These are phyloP conservation scores for Ploceus nigricollis DNA, from an alignment of 2,113 vertebrate genomes.

Conservation along the genomic window DNA sequence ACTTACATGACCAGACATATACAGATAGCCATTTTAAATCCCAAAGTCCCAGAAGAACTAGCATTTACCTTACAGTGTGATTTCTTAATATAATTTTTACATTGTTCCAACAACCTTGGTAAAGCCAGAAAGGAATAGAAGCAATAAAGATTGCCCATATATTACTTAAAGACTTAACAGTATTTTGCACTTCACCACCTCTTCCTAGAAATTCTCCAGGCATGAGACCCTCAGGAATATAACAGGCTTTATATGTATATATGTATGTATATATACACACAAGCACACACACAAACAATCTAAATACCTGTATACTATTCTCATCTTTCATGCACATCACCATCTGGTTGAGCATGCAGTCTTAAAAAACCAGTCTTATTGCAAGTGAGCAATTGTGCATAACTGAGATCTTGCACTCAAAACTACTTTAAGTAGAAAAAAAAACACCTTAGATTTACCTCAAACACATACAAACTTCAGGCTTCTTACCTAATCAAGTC, in stretches of 20 bases:
- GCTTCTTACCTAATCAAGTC: neutral
- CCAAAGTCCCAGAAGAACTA: neutral
- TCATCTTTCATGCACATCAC: neutral
- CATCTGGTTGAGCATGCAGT: neutral
- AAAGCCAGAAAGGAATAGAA: neutral
- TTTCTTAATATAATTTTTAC: neutral
- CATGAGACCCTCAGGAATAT: neutral
- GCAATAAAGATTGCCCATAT: neutral
- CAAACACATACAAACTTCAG: neutral
- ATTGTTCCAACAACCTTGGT: neutral
- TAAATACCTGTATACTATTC: neutral
- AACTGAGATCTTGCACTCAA: neutral
- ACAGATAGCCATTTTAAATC: neutral
- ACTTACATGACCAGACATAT: neutral
- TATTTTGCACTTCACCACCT: neutral
- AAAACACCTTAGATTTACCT: neutral
- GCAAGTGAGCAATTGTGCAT: neutral
- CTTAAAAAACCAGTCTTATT: neutral
- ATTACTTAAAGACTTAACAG: neutral
- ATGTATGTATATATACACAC: too few species aligned
- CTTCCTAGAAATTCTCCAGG: neutral
- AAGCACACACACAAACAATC: neutral
- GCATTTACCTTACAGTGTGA: neutral
- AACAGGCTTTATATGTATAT: neutral
- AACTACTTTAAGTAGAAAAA: neutral